Evolutionary conservation across 2,113 vertebrate species (phyloP).

Genomic region (zebrafish (Danio rerio)): DNA sequence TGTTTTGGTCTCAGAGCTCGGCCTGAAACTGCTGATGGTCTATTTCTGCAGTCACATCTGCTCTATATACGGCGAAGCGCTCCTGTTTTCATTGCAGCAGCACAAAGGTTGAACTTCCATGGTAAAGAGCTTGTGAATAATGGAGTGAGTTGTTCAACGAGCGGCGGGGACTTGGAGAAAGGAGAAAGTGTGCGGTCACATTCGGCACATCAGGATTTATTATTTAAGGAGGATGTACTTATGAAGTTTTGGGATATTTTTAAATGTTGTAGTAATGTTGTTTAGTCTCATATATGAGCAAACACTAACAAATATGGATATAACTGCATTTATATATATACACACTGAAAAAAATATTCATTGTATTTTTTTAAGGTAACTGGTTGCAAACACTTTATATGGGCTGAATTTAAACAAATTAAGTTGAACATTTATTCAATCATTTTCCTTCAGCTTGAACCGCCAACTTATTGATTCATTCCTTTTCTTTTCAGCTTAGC

Average conservation of each 20-base stretch:
- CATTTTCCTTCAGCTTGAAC: too few relatives aligned
- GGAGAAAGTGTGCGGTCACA: slow-evolving; percentile 4
- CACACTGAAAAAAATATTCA: too few relatives aligned
- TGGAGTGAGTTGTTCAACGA: slow-evolving; percentile 13
- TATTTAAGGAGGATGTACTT: not conserved
- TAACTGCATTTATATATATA: too few relatives aligned
- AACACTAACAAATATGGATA: too few relatives aligned
- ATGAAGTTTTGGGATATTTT: too few relatives aligned
- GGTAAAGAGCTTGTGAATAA: slow-evolving; percentile 30
- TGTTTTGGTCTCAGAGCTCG: slow-evolving; percentile 40
- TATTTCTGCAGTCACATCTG: slow-evolving; percentile 43
- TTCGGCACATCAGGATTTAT: not conserved
- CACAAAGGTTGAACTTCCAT: slow-evolving; percentile 11
- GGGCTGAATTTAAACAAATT: too few relatives aligned
- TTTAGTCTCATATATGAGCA: too few relatives aligned
- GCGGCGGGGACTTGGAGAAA: not conserved
- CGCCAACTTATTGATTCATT: too few relatives aligned
- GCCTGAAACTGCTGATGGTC: slow-evolving; percentile 26
- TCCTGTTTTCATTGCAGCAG: not conserved
- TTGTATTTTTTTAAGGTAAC: too few relatives aligned
- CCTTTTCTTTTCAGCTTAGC: too few relatives aligned
- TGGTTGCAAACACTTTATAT: too few relatives aligned
- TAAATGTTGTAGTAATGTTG: not conserved
- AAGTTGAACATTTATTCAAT: too few relatives aligned
- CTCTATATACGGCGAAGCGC: slow-evolving; percentile 18